phyloP scores from a whole-genome alignment of 2,888 invertebrate species.

The Noctua janthina region DNA sequence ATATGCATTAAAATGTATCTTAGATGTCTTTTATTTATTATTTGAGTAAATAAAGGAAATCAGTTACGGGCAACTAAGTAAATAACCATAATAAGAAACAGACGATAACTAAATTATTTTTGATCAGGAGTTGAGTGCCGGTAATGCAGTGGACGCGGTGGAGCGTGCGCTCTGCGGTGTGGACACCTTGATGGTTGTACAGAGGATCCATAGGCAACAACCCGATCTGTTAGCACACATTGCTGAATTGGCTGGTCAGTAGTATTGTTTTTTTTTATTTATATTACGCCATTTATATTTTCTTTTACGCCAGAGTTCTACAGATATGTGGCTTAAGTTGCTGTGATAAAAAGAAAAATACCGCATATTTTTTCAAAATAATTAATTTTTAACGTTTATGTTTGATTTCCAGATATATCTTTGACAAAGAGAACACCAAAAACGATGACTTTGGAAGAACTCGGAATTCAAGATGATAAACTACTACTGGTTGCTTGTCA shows the following conservation, averaged over 20 bases:
- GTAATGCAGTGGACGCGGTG: slow-evolving; percentile 45
- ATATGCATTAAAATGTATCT: background rate
- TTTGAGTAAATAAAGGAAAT: background rate
- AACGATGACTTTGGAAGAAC: slow-evolving; percentile 49
- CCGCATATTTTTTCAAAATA: background rate
- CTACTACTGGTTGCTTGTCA: slow-evolving; percentile 36
- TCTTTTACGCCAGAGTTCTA: background rate
- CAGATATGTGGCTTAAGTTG: background rate
- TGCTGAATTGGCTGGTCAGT: slow-evolving; percentile 60
- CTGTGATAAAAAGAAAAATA: background rate
- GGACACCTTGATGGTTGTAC: slow-evolving; percentile 46
- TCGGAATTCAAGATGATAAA: slow-evolving; percentile 54
- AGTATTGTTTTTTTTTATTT: background rate
- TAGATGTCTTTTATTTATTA: background rate
- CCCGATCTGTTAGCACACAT: slow-evolving; percentile 61
- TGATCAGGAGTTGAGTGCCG: slow-evolving; percentile 8
- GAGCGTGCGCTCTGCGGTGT: slow-evolving; percentile 60
- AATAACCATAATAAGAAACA: background rate
- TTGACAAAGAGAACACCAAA: slow-evolving; percentile 38
- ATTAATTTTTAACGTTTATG: background rate
- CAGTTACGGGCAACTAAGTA: background rate
- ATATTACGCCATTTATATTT: too few species aligned
- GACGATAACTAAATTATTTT: background rate
- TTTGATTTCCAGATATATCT: slow-evolving; percentile 47
- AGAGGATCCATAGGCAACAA: slow-evolving; percentile 2